These are phyloP conservation scores for Malurus splendens DNA, from an alignment of 2,797 vertebrate species.

Conservation along the genomic window DNA sequence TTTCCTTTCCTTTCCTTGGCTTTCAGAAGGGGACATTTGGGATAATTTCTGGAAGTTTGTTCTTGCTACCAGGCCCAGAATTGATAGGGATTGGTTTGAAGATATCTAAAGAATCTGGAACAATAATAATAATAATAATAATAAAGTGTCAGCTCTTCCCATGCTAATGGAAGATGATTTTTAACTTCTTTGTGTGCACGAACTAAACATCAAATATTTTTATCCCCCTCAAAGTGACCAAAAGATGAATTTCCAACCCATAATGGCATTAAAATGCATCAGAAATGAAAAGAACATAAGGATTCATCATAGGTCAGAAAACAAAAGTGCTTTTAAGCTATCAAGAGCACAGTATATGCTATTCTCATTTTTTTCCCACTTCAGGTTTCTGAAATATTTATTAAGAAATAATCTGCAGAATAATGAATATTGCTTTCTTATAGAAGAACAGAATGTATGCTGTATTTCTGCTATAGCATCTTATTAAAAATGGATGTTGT, in stretches of 20 bases:
- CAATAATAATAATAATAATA: not conserved
- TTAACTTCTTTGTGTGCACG: not conserved
- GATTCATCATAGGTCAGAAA: slow-evolving; percentile 29
- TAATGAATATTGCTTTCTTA: slow-evolving; percentile 68
- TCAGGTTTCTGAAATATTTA: slow-evolving; percentile 72
- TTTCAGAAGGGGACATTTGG: not conserved
- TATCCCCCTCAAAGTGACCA: not conserved
- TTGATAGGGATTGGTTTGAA: not conserved
- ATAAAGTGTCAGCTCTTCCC: not conserved
- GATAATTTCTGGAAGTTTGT: not conserved
- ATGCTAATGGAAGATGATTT: not conserved
- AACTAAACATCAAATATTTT: not conserved
- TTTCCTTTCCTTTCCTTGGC: not conserved
- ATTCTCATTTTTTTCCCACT: slow-evolving; percentile 29
- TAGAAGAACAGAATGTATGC: slow-evolving; percentile 29
- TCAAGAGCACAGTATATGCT: slow-evolving; percentile 8
- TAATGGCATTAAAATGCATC: slow-evolving; percentile 33
- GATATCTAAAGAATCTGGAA: not conserved
- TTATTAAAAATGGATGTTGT: slow-evolving; percentile 71
- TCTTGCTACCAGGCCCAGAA: not conserved
- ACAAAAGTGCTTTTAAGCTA: slow-evolving; percentile 47
- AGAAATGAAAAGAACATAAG: slow-evolving; percentile 10
- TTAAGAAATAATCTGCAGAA: slow-evolving; percentile 66
- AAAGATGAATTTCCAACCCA: slow-evolving; percentile 54
- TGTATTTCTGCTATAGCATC: slow-evolving; percentile 58